phyloP scores from a whole-genome alignment of 2,113 vertebrate species.

The Embiotoca jacksoni region DNA sequence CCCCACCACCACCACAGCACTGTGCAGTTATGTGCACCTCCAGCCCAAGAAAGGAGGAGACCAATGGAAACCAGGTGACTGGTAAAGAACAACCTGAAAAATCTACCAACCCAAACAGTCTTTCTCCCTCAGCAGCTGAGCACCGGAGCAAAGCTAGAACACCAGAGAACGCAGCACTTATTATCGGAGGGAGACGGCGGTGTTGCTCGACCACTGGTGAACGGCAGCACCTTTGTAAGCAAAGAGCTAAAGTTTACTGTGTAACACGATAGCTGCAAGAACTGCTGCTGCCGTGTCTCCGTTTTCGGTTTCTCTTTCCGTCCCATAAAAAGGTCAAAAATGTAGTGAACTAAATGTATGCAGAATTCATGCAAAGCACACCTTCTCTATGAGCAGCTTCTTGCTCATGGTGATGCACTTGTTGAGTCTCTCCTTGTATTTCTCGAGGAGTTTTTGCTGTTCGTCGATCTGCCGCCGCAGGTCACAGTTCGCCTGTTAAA shows the following conservation, averaged over 20 bases:
- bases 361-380: slow-evolving; percentile 53
- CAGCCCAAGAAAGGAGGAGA: neutral
- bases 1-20: neutral
- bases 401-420: slow-evolving; percentile 99
- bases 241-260: neutral
- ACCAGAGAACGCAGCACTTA: slow-evolving; percentile 4
- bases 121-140: neutral
- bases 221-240: neutral
- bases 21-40: neutral
- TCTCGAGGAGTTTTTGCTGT: slow-evolving; percentile 99
- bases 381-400: slow-evolving; percentile 99
- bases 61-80: neutral
- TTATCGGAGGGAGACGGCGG: neutral
- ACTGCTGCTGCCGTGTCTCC: neutral
- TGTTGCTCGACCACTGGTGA: neutral
- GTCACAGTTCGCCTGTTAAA: slow-evolving; percentile 95
- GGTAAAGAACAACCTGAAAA: slow-evolving; percentile 6
- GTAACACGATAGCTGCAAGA: neutral
- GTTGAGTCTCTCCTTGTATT: slow-evolving; percentile 98
- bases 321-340: neutral
- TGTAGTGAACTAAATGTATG: neutral
- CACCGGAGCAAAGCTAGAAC: slow-evolving; percentile 34
- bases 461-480: slow-evolving; percentile 98
- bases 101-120: slow-evolving; percentile 10
- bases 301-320: neutral